Evolutionary conservation across 2,113 vertebrate species (phyloP).

Genomic region (Epinephelus cyanopodus): DNA sequence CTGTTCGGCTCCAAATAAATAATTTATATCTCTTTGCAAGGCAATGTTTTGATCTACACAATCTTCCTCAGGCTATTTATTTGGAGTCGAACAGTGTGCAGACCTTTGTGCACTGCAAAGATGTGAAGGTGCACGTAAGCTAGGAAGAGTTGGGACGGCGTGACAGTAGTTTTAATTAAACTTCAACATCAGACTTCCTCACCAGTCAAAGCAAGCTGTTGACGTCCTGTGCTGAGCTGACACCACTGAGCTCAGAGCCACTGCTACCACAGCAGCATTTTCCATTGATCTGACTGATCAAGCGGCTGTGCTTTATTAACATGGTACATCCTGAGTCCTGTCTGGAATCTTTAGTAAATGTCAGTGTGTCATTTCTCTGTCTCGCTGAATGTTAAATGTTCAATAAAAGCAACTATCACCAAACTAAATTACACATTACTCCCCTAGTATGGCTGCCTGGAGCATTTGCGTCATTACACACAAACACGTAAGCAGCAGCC

Average conservation of each 20-base stretch:
- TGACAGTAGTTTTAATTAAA: background rate
- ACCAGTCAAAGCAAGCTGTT: background rate
- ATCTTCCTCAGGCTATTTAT: no score
- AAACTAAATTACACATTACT: background rate
- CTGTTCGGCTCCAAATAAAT: no score
- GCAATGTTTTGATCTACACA: no score
- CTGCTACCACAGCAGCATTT: background rate
- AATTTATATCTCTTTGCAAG: no score
- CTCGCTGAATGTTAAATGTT: background rate
- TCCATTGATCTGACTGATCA: background rate
- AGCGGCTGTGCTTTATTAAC: background rate
- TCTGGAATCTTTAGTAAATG: background rate
- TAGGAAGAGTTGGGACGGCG: no score
- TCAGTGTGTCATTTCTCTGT: background rate
- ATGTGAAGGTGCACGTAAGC: no score
- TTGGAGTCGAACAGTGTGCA: no score
- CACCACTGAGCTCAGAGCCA: background rate
- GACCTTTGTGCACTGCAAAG: no score
- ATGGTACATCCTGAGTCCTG: background rate
- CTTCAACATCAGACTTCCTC: background rate
- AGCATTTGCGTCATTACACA: background rate
- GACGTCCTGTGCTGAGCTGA: background rate
- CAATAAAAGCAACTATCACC: background rate
- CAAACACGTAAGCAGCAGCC: background rate
- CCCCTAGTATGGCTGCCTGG: background rate